Base-by-base conservation (phyloP, 2,888 invertebrate genomes). In the Cantharis rufa region DNA sequence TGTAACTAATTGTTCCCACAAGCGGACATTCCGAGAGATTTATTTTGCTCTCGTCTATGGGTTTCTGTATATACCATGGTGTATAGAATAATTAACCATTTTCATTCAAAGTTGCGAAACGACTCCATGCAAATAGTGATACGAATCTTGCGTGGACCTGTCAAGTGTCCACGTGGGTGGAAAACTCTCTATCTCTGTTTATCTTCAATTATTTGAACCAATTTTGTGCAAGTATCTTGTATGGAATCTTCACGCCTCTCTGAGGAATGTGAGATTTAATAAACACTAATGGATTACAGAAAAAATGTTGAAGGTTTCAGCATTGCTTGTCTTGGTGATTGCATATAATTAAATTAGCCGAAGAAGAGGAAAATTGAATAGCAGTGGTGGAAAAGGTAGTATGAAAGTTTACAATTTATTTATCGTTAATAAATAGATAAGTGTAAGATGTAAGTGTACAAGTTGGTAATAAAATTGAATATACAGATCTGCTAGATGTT, bases 121-220 rank as follows among this genome's bases (percentile, higher is more conserved):
- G 83, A 84, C 84, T 85, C 82, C 84, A 83, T 86, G 84, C 83
- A 84, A 85, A 86, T 86, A 84, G 84, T 86, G 85, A 81, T 78
- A 84, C 79, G 84, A 82, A 85, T 83, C 85, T 83, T 86, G 86
- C 85, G 86, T 86, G 86, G 86, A 86, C 84, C 85, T 86, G 85
- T 86, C 86, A 85, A 85, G 85, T 84, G 84, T 82, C 85, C 87
- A 87, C 87, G 87, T 88, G 87, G 87, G 87, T 87, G 87, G 87
- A 88, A 86, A 85, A 85, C 86, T 86, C 84, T 80, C 86, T 79
- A 80, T 79, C 85, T 83, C 83, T 78, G 80, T 82, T 81, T 82
- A 79, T 78, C 74, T 78, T 76, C 70, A 63, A 72, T 72, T 72
- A 75, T 79, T 79, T 73, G 78, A 73, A 71, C 78, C 68, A 78